Percentiles rank a stretch among this genome's conserved stretches.
These are phyloP conservation scores for Pristionchus mayeri DNA, from an alignment of 2,888 invertebrate species.

Conservation along the genomic window DNA sequence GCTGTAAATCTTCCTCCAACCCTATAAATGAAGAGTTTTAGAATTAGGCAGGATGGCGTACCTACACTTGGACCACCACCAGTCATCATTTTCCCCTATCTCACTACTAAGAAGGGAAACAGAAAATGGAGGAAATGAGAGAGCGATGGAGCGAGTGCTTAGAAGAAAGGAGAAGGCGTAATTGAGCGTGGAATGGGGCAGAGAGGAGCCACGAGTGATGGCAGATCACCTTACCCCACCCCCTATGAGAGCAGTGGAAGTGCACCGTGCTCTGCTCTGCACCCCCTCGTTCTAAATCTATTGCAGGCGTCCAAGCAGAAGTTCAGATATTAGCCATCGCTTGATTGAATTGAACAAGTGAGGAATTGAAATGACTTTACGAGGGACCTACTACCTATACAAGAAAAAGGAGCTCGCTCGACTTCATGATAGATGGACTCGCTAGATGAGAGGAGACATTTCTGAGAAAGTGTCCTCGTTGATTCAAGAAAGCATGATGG, in stretches of 20 bases:
- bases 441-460: conserved; percentile 1
- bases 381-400: too few species aligned
- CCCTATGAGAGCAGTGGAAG: neutral
- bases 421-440: conserved; percentile 14
- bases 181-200: conserved; percentile 21
- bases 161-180: conserved; percentile 25
- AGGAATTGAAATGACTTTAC: neutral
- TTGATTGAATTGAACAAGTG: neutral
- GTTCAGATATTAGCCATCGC: conserved; percentile 16
- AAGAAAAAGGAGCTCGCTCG: neutral
- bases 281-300: neutral
- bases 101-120: neutral
- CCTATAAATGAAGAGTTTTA: neutral
- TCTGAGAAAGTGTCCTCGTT: conserved; percentile 12
- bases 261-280: neutral
- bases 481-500: conserved; percentile 38
- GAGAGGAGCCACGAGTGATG: neutral
- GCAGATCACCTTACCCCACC: neutral
- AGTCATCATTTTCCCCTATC: too few species aligned
- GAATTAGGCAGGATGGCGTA: neutral
- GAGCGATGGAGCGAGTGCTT: conserved; percentile 21
- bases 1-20: conserved; percentile 13
- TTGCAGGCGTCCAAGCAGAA: conserved; percentile 16
- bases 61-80: conserved; percentile 19
- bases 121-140: conserved; percentile 23